Evolutionary conservation across 2,113 vertebrate species (phyloP), one percentile per base, ranked within the genome.

Genomic region (Microcebus jonahi): DNA sequence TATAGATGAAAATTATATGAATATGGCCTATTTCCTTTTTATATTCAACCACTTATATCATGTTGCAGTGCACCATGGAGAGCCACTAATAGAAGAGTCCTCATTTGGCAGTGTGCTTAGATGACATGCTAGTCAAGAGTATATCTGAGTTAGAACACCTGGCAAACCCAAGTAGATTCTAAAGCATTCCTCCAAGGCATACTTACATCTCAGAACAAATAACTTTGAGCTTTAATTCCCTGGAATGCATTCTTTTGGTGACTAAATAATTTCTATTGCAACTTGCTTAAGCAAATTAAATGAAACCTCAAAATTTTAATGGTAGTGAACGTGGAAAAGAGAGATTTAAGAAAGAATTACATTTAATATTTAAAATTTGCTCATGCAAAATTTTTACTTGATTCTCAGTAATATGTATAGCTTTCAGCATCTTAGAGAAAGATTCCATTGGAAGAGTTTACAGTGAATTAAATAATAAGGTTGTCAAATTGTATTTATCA

Each of bases 201-300:
- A 86, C 59, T 85, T 88, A 67, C 42, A 70, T 81, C 45, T 61
- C 34, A 31, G 57, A 95, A 94, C 75, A 97, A 91, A 88, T 81
- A 97, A 67, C 55, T 20, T 8, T 36, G 42, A 93, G n/a, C 11
- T 81, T 89, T 42, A 71, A 7, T 93, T 95, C 17, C 71, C 59
- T 18, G 50, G 39, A 95, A 95, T 85, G 29, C 23, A 82, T 85
- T 92, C 4, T 93, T 88, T 92, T 55, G 42, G 88, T 86, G 34
- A 79, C 45, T 76, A 71, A 94, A 73, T 94, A 23, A 93, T 81
- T 95, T 89, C 50, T 91, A 85, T 79, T 81, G n/a, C 45, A 93
- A 91, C 95, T 81, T 94, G 75, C 25, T 77, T 95, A 77, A 89
- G 29, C 39, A 94, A 93, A 97, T 94, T 77, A 91, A 97, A 92